Conservation (phyloP, 1,140 invertebrate species). For the Lutraria rhynchaena region DNA sequence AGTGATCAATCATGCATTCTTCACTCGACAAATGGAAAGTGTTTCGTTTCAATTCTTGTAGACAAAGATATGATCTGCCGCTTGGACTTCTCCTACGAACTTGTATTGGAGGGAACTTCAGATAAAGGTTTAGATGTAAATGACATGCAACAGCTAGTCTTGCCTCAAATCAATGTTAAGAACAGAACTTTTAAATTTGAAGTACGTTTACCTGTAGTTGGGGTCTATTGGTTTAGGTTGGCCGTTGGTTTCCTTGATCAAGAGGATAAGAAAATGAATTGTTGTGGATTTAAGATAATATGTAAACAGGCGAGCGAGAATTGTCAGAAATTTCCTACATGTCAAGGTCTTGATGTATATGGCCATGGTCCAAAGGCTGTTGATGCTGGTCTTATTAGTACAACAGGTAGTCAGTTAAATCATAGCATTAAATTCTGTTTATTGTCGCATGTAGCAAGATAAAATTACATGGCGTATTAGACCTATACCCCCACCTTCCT, state of each 20-base stretch:
- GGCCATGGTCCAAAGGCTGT: neutral
- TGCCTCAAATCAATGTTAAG: constrained; percentile 3
- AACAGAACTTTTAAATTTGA: constrained; percentile 17
- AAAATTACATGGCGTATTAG: too few species aligned
- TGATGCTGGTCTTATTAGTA: constrained; percentile 5
- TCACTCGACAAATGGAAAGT: constrained; percentile 17
- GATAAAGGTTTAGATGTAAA: constrained; percentile 5
- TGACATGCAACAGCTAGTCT: constrained; percentile 17
- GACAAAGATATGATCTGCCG: neutral
- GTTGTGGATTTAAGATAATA: constrained; percentile 4
- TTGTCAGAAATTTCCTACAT: neutral
- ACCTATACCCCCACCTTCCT: too few species aligned
- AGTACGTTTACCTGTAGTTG: constrained; percentile 27
- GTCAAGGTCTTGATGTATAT: neutral
- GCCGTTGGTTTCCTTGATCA: neutral
- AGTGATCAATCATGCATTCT: constrained; percentile 5
- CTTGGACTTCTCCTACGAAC: constrained; percentile 18
- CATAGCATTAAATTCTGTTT: too few species aligned
- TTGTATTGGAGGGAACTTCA: constrained; percentile 10
- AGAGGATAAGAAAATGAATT: constrained; percentile 1
- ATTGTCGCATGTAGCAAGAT: too few species aligned
- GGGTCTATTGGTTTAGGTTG: constrained; percentile 14
- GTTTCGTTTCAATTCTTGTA: constrained; percentile 8
- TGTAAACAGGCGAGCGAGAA: constrained; percentile 10
- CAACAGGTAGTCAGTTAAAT: neutral